Base-by-base conservation (phyloP, 2,888 invertebrate genomes). In the Eilema sororculum region DNA sequence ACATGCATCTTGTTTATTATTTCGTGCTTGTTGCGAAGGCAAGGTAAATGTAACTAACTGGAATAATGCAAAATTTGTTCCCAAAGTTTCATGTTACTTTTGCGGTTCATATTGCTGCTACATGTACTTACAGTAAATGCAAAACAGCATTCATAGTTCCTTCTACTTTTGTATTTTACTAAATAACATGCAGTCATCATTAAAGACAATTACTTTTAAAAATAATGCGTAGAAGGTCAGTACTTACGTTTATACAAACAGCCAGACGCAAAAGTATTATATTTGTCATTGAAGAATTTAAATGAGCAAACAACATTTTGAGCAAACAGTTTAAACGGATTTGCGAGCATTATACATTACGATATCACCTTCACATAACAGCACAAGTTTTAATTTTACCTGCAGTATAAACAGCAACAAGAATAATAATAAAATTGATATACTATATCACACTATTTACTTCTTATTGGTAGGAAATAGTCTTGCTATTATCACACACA, bases 81-180 rank as follows among this genome's bases (percentile, higher is more conserved):
- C 73, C 83, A 79, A 82, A 86, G 87, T 83, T 78, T 87, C 86
- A 76, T 61, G 67, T 87, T 86, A 78, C 75, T 71, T 82, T 68
- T 81, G 86, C 73, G 85, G 87, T 81, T 82, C 69, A 65, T 30
- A 46, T 79, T 71, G 74, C 78, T 76, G 33, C 66, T 79, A 73
- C 73, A 12, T 12, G 33, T 33, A 33, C 8, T 1, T 75, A 71
- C 52, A 73, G 65, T 65, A 62, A 68, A 72, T 74, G 72, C 69
- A 73, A 72, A 70, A 71, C 52, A 46, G 28, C 64, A 69, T 71
- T 62, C 72, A 67, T 52, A 52, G 1, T 46, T 28, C 22, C 25
- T 12, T 58, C 8, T 24, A 28, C 5, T 25, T 25, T 28, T 16
- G 16, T 58, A 58, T 58, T 58, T 25, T 3, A 58, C 22, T 13